phyloP scores from a whole-genome alignment of 2,888 invertebrate genomes.

The Cactoblastis cactorum region DNA sequence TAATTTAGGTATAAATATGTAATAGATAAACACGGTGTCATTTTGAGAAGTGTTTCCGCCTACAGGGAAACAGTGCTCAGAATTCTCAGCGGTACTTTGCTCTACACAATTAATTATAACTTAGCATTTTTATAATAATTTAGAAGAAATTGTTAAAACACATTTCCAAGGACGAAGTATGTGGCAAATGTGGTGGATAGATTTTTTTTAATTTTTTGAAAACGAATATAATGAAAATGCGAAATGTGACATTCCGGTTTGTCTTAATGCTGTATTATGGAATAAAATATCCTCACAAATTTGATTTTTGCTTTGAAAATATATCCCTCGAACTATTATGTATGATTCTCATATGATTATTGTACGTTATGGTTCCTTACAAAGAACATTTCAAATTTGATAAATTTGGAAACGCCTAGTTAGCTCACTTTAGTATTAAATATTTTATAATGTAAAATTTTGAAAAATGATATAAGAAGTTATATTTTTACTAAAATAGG shows the following conservation, averaged over 20 bases:
- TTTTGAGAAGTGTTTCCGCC: slow-evolving; percentile 62
- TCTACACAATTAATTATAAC: slow-evolving; percentile 78
- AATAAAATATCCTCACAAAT: slow-evolving; percentile 79
- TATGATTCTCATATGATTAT: no score
- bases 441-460: no score
- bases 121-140: slow-evolving; percentile 79
- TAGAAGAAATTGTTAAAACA: slow-evolving; percentile 72
- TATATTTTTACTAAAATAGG: no score
- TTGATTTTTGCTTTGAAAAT: slow-evolving; percentile 50
- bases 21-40: slow-evolving; percentile 68
- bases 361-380: no score
- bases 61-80: slow-evolving; percentile 61
- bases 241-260: slow-evolving; percentile 79
- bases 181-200: slow-evolving; percentile 66
- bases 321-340: slow-evolving; percentile 16
- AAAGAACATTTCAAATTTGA: no score
- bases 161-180: slow-evolving; percentile 58
- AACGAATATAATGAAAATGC: slow-evolving; percentile 65
- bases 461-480: no score
- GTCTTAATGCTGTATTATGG: slow-evolving; percentile 79
- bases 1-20: slow-evolving; percentile 74
- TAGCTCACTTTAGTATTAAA: no score
- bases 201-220: slow-evolving; percentile 62
- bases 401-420: no score
- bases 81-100: slow-evolving; percentile 66